Conservation (phyloP, 30 jellyfish, hydroid and myxozoan genomes). For the Hydractinia echinata region DNA sequence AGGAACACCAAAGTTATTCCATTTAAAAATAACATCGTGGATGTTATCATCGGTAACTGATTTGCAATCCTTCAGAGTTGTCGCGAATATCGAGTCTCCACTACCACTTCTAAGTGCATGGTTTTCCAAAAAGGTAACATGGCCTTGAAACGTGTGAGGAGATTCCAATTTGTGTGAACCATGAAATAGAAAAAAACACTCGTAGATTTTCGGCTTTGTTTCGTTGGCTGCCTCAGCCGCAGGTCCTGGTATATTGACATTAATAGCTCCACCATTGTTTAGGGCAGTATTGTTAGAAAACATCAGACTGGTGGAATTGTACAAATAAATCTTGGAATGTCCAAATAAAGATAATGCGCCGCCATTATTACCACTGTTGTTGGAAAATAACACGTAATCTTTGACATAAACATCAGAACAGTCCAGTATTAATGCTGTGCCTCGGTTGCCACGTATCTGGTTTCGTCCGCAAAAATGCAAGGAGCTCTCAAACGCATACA, state of each 20-base stretch:
- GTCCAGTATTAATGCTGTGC: conserved; percentile 26
- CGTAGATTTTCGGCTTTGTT: neutral
- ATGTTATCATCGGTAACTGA: neutral
- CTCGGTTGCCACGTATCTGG: neutral
- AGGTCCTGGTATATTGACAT: conserved; percentile 6
- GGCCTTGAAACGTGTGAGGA: neutral
- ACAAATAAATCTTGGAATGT: conserved; percentile 18
- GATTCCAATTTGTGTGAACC: neutral
- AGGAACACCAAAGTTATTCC: conserved; percentile 5
- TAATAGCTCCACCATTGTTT: conserved; percentile 25
- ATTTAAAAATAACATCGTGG: neutral
- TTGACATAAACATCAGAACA: neutral
- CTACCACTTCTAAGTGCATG: neutral
- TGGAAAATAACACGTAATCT: neutral
- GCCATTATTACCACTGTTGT: conserved; percentile 19
- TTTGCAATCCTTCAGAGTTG: neutral
- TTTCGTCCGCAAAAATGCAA: conserved; percentile 3
- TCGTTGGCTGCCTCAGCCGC: neutral
- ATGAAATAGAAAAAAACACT: neutral
- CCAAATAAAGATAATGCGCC: conserved; percentile 18
- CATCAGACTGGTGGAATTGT: neutral
- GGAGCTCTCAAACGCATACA: neutral
- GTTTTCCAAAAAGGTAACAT: neutral
- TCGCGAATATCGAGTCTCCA: conserved; percentile 19
- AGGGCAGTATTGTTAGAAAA: neutral